These are phyloP conservation scores for Etheostoma cragini DNA, from an alignment of 2,113 vertebrate genomes.

Conservation along the genomic window DNA sequence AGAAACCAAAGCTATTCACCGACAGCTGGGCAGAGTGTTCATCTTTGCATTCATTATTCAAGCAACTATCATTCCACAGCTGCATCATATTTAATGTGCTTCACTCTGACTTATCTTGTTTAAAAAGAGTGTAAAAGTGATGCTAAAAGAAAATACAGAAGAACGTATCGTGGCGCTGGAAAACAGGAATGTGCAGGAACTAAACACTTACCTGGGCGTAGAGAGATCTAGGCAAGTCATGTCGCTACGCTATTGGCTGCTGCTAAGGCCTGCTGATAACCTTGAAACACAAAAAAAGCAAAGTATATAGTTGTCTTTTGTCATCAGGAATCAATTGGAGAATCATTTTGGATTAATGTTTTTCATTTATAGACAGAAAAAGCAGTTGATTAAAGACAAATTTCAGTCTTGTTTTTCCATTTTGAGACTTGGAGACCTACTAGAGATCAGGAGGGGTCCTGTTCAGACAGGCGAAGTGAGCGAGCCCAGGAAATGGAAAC, in stretches of 20 bases:
- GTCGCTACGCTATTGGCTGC: constrained; percentile 21
- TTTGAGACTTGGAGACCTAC: constrained; percentile 46
- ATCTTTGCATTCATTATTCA: constrained; percentile 81
- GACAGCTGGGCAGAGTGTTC: constrained; percentile 69
- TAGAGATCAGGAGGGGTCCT: constrained; percentile 59
- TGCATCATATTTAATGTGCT: constrained; percentile 72
- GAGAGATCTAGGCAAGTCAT: constrained; percentile 55
- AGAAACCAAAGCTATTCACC: constrained; percentile 69
- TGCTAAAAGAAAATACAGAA: constrained; percentile 35
- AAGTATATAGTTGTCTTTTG: background rate
- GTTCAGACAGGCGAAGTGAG: constrained; percentile 75
- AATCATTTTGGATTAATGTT: background rate
- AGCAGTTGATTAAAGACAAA: background rate
- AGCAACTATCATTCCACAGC: constrained; percentile 64
- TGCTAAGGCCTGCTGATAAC: constrained; percentile 22
- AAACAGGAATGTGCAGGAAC: constrained; percentile 28
- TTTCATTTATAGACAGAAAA: background rate
- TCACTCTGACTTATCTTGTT: constrained; percentile 63
- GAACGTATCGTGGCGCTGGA: constrained; percentile 1
- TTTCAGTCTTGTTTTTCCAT: constrained; percentile 2
- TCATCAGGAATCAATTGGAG: background rate
- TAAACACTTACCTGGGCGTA: constrained; percentile 48
- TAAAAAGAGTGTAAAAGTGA: constrained; percentile 48
- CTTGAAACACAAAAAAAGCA: constrained; percentile 28
- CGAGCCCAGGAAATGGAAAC: constrained; percentile 65